A percentile compares a stretch with the other conserved stretches of the same genome.
Conservation (phyloP, 2,797 vertebrate species). For the Otolemur crassicaudatus region DNA sequence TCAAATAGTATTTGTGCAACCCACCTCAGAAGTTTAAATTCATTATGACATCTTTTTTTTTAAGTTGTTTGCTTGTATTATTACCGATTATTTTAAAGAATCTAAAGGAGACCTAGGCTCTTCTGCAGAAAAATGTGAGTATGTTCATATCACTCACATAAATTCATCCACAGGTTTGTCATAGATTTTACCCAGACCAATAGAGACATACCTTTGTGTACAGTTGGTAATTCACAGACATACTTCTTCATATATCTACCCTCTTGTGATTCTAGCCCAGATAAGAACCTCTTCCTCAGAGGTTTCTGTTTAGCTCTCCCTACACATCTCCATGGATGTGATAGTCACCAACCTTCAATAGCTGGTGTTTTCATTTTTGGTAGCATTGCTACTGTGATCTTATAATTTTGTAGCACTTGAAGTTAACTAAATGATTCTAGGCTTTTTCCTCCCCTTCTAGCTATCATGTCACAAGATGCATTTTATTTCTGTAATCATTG, state of each 20-base stretch:
- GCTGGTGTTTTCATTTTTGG: background rate
- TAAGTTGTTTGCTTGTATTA: background rate
- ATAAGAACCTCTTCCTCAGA: background rate
- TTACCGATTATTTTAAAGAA: background rate
- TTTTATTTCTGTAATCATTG: constrained; percentile 25
- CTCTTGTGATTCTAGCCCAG: background rate
- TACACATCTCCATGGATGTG: background rate
- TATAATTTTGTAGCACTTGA: background rate
- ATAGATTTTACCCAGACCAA: background rate
- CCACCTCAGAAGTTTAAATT: background rate
- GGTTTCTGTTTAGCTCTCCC: background rate
- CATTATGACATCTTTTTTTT: background rate
- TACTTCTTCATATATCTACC: background rate
- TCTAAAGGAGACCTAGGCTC: background rate
- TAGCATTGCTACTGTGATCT: background rate
- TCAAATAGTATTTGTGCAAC: background rate
- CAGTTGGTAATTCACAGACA: background rate
- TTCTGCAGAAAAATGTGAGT: background rate
- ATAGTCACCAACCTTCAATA: background rate
- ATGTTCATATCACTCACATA: background rate
- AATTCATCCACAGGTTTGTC: background rate
- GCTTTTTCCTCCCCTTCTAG: background rate
- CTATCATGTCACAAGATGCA: background rate
- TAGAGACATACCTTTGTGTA: background rate
- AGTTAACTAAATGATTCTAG: background rate